phyloP scores from a whole-genome alignment of 2,113 vertebrate genomes.

The Takifugu flavidus region DNA sequence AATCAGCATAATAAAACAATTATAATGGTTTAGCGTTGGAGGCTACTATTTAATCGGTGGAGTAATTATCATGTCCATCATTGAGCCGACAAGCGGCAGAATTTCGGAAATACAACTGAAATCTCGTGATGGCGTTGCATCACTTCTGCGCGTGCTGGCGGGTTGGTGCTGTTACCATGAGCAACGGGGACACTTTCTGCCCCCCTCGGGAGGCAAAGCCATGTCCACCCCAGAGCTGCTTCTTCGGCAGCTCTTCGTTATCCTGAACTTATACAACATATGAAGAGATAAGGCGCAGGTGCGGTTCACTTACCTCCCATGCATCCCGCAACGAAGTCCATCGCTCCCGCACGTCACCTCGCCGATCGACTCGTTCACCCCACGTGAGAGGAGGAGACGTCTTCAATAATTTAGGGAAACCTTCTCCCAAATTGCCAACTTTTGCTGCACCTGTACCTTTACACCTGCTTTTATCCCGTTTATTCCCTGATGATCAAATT shows the following conservation, averaged over 20 bases:
- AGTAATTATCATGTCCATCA: background rate
- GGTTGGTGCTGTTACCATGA: background rate
- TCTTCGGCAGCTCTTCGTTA: background rate
- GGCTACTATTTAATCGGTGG: background rate
- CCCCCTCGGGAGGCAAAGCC: no score
- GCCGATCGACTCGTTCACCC: background rate
- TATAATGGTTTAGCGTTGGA: no score
- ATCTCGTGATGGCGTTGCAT: constrained; percentile 31
- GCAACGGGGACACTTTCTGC: background rate
- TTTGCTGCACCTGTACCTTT: no score
- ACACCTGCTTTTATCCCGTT: background rate
- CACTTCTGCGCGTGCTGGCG: background rate
- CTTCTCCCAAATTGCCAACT: background rate
- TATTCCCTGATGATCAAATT: background rate
- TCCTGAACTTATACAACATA: background rate
- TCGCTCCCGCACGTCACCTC: constrained; percentile 47
- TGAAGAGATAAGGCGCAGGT: background rate
- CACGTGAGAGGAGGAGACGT: background rate
- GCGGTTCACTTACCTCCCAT: constrained; percentile 79
- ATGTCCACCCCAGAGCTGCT: no score
- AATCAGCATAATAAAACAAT: no score
- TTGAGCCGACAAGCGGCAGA: constrained; percentile 11
- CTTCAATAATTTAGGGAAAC: background rate
- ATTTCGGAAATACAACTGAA: constrained; percentile 18
- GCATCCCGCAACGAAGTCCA: constrained; percentile 94